phyloP scores from a whole-genome alignment of 2,888 invertebrate genomes.

The Priocnemis perturbator region DNA sequence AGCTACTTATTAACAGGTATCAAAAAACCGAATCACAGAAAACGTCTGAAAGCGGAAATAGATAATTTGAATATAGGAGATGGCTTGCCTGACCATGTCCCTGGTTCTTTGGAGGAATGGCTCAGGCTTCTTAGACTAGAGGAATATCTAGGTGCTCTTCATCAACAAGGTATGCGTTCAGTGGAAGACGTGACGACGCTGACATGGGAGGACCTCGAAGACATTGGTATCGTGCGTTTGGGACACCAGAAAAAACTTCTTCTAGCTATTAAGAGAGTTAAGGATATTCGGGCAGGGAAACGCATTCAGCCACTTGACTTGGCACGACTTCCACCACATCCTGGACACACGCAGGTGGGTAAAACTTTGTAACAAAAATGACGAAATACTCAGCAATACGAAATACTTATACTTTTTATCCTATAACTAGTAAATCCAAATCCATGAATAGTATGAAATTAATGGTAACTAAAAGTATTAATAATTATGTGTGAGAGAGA shows the following conservation, averaged over 20 bases:
- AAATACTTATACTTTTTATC: not conserved
- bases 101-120: constrained; percentile 97
- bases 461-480: too few relatives aligned
- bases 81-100: constrained; percentile 95
- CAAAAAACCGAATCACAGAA: constrained; percentile 97
- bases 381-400: too few relatives aligned
- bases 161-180: constrained; percentile 94
- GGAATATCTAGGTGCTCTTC: constrained; percentile 93
- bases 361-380: not conserved
- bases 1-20: constrained; percentile 76
- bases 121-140: constrained; percentile 91
- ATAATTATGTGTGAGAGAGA: too few relatives aligned
- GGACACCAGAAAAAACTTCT: constrained; percentile 99
- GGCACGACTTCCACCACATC: constrained; percentile 77
- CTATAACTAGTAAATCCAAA: too few relatives aligned
- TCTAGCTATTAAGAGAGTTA: constrained; percentile 96
- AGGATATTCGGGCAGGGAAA: constrained; percentile 93
- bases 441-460: too few relatives aligned
- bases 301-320: constrained; percentile 77
- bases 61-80: constrained; percentile 95
- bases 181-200: constrained; percentile 96
- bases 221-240: constrained; percentile 93
- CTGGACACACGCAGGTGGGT: constrained; percentile 75
- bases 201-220: constrained; percentile 99
- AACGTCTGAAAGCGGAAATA: constrained; percentile 96